phyloP scores from a whole-genome alignment of 2,888 invertebrate species.

The Drosophila tripunctata region DNA sequence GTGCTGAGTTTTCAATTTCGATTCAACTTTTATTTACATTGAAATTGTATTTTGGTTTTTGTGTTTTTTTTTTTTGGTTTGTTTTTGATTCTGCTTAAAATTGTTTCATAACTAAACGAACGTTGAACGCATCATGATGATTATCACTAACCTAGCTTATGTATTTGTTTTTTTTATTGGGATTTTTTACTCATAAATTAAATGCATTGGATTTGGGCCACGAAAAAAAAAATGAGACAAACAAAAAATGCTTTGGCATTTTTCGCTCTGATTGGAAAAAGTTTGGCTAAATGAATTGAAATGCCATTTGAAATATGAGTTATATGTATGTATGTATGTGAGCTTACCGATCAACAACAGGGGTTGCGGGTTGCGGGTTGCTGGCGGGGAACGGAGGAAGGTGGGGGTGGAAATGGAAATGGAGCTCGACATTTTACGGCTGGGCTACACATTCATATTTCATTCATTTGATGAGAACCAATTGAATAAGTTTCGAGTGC shows the following conservation, averaged over 20 bases:
- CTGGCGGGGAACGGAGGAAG: neutral
- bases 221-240: conserved; percentile 47
- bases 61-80: too few relatives aligned
- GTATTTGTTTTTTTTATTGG: conserved; percentile 18
- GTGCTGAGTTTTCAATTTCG: conserved; percentile 31
- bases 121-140: conserved; percentile 75
- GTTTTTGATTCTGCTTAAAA: conserved; percentile 31
- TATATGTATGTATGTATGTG: too few relatives aligned
- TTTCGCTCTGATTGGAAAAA: conserved; percentile 55
- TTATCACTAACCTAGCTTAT: conserved; percentile 72
- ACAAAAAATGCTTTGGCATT: conserved; percentile 48
- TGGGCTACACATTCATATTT: neutral
- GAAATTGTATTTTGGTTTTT: too few relatives aligned
- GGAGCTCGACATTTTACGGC: neutral
- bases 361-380: too few relatives aligned
- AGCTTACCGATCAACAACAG: conserved; percentile 4
- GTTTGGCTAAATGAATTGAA: conserved; percentile 42
- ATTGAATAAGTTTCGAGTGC: conserved; percentile 15
- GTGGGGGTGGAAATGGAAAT: neutral
- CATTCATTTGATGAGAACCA: conserved; percentile 11
- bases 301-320: conserved; percentile 20
- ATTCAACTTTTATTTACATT: conserved; percentile 66
- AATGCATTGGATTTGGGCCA: conserved; percentile 70
- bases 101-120: conserved; percentile 72
- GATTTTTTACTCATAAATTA: conserved; percentile 52